Conservation (phyloP, 2,113 vertebrate species). For the Gulo gulo region DNA sequence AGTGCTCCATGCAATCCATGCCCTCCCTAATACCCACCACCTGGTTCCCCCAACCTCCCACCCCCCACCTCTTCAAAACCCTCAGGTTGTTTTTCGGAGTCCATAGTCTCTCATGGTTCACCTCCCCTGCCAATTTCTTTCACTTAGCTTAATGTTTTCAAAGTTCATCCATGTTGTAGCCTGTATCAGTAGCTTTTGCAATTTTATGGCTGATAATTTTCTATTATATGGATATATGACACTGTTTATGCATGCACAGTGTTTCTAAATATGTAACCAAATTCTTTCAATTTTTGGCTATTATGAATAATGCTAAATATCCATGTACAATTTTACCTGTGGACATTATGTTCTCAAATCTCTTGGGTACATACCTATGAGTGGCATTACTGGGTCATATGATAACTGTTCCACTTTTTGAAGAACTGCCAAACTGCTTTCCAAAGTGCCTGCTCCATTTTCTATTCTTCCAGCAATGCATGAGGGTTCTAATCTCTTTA, state of each 20-base stretch:
- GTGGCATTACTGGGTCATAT: not conserved
- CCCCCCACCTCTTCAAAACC: too few relatives aligned
- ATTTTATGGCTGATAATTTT: not conserved
- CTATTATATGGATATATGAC: not conserved
- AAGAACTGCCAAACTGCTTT: not conserved
- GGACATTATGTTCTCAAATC: not conserved
- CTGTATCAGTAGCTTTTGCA: not conserved
- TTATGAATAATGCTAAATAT: not conserved
- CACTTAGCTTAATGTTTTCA: not conserved
- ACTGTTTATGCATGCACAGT: not conserved
- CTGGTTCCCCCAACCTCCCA: too few relatives aligned
- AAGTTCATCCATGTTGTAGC: not conserved
- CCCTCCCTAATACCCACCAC: too few relatives aligned
- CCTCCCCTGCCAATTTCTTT: not conserved
- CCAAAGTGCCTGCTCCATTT: not conserved
- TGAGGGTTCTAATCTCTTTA: not conserved
- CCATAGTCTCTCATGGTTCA: too few relatives aligned
- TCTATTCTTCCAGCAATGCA: not conserved
- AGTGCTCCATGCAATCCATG: too few relatives aligned
- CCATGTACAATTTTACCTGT: not conserved
- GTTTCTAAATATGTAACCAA: not conserved
- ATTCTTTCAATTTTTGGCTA: not conserved
- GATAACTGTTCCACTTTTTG: not conserved
- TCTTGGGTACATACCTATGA: not conserved
- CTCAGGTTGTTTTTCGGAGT: too few relatives aligned